A percentile compares a stretch with the other conserved stretches of the same genome.
Conservation (phyloP, 1,140 invertebrate species). For the Antheraea pernyi region DNA sequence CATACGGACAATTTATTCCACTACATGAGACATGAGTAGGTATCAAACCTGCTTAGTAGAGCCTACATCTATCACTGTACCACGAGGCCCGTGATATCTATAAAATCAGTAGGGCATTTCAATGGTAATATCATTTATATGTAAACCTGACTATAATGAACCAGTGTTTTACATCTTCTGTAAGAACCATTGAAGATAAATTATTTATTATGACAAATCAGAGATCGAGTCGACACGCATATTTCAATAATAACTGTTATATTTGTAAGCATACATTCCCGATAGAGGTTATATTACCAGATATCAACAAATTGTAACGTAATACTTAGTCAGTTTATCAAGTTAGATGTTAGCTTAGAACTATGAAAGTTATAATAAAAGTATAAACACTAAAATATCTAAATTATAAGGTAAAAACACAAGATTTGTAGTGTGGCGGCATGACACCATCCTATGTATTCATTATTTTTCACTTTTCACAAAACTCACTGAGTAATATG, state of each 20-base stretch:
- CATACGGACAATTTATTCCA: too few species aligned
- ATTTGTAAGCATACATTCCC: not conserved
- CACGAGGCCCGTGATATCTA: too few species aligned
- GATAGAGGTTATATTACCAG: not conserved
- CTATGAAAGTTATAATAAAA: not conserved
- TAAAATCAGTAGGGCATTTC: too few species aligned
- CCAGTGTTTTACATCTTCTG: too few species aligned
- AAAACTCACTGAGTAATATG: slow-evolving; percentile 29
- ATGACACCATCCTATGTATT: slow-evolving; percentile 29
- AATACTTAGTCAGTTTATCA: not conserved
- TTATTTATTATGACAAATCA: too few species aligned
- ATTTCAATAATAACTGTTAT: not conserved
- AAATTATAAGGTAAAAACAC: not conserved
- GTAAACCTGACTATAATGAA: too few species aligned
- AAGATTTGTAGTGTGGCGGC: slow-evolving; percentile 25
- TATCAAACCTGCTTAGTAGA: too few species aligned
- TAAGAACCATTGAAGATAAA: too few species aligned
- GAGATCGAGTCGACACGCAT: too few species aligned
- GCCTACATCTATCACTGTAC: too few species aligned
- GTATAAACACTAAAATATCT: not conserved
- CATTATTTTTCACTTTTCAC: slow-evolving; percentile 38
- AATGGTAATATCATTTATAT: too few species aligned
- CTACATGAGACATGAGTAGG: too few species aligned
- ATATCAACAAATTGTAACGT: not conserved
- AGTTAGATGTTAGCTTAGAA: not conserved